These are phyloP conservation scores for Paramisgurnus dabryanus DNA, from an alignment of 2,113 vertebrate genomes.

Conservation along the genomic window DNA sequence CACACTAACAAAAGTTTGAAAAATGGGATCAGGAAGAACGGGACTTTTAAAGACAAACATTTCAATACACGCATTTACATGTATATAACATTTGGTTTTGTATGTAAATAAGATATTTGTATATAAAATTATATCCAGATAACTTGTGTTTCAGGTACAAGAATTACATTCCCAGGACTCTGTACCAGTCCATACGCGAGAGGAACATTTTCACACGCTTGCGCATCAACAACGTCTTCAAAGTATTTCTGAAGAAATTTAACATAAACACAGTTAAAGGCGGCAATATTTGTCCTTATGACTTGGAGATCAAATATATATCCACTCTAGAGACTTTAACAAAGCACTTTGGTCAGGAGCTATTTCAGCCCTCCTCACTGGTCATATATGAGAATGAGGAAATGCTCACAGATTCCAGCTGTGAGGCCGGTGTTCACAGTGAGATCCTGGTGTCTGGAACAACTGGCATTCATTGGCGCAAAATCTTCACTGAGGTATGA, in stretches of 20 bases:
- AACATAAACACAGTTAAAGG: constrained; percentile 83
- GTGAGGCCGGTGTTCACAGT: constrained; percentile 51
- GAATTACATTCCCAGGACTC: constrained; percentile 80
- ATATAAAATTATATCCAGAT: no score
- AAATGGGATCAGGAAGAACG: no score
- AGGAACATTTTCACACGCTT: constrained; percentile 83
- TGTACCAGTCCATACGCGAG: constrained; percentile 82
- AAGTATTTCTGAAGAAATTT: constrained; percentile 85
- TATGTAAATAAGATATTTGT: no score
- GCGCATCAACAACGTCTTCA: constrained; percentile 85
- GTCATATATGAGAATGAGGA: constrained; percentile 78
- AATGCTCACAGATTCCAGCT: constrained; percentile 41
- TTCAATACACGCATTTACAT: no score
- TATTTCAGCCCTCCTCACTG: constrained; percentile 72
- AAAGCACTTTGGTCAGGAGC: constrained; percentile 79
- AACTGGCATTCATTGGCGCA: constrained; percentile 80
- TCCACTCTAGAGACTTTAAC: constrained; percentile 85
- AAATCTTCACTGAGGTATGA: constrained; percentile 72
- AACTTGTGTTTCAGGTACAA: constrained; percentile 60
- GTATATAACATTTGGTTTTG: neutral
- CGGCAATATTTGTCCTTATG: constrained; percentile 75
- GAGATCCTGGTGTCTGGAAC: constrained; percentile 82
- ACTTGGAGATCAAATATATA: constrained; percentile 87
- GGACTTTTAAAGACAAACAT: no score
- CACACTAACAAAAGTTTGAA: no score